Percentiles rank a stretch among this genome's conserved stretches.
These are phyloP conservation scores for Fragum sueziense DNA, from an alignment of 2,888 invertebrate species.

Conservation along the genomic window DNA sequence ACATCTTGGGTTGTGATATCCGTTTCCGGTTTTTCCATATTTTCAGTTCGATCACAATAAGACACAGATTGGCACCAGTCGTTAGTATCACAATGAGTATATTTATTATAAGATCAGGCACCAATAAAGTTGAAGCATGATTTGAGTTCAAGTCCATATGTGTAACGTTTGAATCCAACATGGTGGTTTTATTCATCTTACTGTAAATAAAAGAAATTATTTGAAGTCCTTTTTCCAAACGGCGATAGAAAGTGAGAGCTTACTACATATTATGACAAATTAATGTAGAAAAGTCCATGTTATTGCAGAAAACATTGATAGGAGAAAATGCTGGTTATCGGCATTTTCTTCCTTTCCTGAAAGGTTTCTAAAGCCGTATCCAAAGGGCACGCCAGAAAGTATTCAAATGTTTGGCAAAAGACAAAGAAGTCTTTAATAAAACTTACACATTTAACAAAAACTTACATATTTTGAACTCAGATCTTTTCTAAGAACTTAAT, in stretches of 20 bases:
- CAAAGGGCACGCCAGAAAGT: too few relatives aligned
- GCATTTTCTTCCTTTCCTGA: not conserved
- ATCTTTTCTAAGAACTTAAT: too few relatives aligned
- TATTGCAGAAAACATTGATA: too few relatives aligned
- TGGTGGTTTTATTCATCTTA: not conserved
- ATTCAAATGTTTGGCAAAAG: too few relatives aligned
- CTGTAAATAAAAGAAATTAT: not conserved
- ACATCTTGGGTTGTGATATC: constrained; percentile 52
- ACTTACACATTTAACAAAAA: too few relatives aligned
- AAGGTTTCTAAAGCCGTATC: not conserved
- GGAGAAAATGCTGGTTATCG: not conserved
- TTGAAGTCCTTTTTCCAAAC: too few relatives aligned
- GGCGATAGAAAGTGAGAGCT: too few relatives aligned
- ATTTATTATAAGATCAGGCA: not conserved
- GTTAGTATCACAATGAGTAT: constrained; percentile 8
- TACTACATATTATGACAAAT: too few relatives aligned
- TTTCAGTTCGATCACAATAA: constrained; percentile 48
- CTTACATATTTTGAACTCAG: too few relatives aligned
- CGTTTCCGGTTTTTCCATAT: constrained; percentile 40
- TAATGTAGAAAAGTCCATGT: too few relatives aligned
- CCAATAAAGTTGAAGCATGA: not conserved
- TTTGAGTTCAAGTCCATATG: not conserved
- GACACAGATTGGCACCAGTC: constrained; percentile 35
- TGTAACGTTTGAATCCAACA: not conserved
- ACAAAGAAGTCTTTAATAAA: too few relatives aligned